A percentile compares a stretch with the other conserved stretches of the same genome.
phyloP scores from a whole-genome alignment of 1,140 invertebrate species.

The Caenorhabditis inopinata region DNA sequence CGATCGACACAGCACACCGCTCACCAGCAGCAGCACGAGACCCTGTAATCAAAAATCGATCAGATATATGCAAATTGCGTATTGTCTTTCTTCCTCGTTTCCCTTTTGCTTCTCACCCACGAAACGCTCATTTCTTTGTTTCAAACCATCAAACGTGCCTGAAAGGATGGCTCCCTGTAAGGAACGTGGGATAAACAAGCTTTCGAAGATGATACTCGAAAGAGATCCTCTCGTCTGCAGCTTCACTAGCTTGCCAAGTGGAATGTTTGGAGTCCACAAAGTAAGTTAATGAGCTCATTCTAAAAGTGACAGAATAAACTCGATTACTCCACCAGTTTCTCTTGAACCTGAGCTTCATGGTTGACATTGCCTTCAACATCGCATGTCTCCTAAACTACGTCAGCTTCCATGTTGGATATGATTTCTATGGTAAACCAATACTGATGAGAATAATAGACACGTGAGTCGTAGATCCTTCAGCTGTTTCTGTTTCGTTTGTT shows the following conservation, averaged over 20 bases:
- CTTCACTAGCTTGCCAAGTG: background rate
- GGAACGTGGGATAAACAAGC: background rate
- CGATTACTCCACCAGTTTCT: too few relatives aligned
- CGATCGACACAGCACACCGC: background rate
- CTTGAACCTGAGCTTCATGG: background rate
- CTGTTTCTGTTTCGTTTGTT: constrained; percentile 4
- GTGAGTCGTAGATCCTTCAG: constrained; percentile 9
- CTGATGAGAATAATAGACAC: background rate
- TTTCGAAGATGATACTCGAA: constrained; percentile 1
- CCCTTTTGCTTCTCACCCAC: background rate
- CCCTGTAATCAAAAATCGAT: constrained; percentile 19
- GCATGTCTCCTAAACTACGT: constrained; percentile 16
- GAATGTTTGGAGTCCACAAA: constrained; percentile 9
- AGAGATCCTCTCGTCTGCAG: constrained; percentile 12
- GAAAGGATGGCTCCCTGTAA: background rate
- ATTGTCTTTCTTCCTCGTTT: background rate
- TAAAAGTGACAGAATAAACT: too few relatives aligned
- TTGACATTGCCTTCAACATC: background rate
- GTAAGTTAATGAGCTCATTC: background rate
- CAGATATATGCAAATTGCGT: constrained; percentile 21
- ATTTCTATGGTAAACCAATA: background rate
- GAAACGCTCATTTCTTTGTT: background rate
- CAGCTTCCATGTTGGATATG: constrained; percentile 7
- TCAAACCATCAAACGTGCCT: background rate
- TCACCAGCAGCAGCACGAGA: background rate